phyloP scores from a whole-genome alignment of 2,797 vertebrate genomes.

The Taenioides sp. region DNA sequence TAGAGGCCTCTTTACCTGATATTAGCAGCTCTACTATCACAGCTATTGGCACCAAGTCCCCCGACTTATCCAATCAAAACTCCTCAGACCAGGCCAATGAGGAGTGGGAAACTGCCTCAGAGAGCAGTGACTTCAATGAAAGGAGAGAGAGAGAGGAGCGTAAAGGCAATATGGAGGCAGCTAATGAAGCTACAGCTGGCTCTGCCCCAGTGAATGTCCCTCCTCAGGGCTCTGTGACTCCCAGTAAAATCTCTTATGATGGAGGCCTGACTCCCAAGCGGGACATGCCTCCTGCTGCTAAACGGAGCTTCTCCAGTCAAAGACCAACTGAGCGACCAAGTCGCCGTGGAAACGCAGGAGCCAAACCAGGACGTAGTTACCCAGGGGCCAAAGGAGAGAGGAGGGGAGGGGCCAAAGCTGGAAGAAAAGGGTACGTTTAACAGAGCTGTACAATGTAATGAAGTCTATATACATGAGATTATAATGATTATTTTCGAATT shows the following conservation, averaged over 20 bases:
- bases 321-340: conserved; percentile 92
- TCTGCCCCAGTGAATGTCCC: conserved; percentile 45
- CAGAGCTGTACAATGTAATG: not conserved
- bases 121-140: conserved; percentile 99
- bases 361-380: conserved; percentile 89
- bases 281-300: conserved; percentile 84
- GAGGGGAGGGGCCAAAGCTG: conserved; percentile 86
- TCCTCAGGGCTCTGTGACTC: conserved; percentile 63
- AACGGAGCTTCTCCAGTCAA: conserved; percentile 97
- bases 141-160: conserved; percentile 93
- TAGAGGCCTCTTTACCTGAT: conserved; percentile 62
- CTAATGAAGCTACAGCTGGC: conserved; percentile 67
- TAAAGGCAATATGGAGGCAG: conserved; percentile 82
- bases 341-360: conserved; percentile 86
- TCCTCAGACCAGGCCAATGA: conserved; percentile 99
- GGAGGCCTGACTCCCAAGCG: conserved; percentile 80
- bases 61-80: conserved; percentile 97
- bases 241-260: conserved; percentile 75
- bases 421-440: conserved; percentile 90
- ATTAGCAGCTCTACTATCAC: conserved; percentile 71
- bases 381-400: conserved; percentile 89
- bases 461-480: not conserved
- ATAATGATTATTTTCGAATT: conserved; percentile 9
- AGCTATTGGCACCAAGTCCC: conserved; percentile 91
- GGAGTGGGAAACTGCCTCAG: conserved; percentile 98